These are phyloP conservation scores for Ictidomys tridecemlineatus DNA, from an alignment of 2,113 vertebrate species.

Conservation along the genomic window DNA sequence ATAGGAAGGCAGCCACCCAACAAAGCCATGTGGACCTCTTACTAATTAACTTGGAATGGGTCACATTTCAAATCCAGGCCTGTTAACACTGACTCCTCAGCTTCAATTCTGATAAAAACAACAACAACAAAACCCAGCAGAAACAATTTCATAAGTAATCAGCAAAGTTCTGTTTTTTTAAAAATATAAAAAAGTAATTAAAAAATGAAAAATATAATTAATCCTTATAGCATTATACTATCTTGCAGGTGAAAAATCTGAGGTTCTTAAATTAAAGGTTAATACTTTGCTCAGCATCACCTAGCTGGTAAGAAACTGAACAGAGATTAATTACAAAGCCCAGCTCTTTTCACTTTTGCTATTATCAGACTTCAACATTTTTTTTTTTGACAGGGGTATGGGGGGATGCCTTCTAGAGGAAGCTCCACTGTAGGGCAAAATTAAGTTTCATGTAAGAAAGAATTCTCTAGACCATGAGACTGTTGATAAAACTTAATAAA, in stretches of 20 bases:
- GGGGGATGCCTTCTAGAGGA: background rate
- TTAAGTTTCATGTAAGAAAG: background rate
- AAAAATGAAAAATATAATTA: background rate
- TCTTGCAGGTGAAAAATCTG: background rate
- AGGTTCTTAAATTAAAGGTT: background rate
- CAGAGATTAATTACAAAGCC: background rate
- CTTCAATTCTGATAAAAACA: background rate
- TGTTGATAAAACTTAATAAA: conserved; percentile 25
- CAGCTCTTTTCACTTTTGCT: background rate
- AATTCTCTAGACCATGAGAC: background rate
- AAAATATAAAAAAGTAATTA: background rate
- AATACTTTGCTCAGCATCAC: background rate
- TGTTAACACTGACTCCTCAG: background rate
- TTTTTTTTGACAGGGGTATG: background rate
- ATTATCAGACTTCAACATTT: background rate
- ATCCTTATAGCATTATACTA: background rate
- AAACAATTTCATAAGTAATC: background rate
- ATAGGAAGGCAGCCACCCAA: background rate
- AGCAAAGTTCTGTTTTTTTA: background rate
- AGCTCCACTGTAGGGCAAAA: background rate
- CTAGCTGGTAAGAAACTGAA: background rate
- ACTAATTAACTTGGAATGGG: background rate
- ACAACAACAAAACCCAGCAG: background rate
- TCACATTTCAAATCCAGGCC: background rate
- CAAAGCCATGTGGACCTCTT: background rate